Base-by-base conservation (phyloP, 2,888 invertebrate genomes). In the Dysmachus trigonus region DNA sequence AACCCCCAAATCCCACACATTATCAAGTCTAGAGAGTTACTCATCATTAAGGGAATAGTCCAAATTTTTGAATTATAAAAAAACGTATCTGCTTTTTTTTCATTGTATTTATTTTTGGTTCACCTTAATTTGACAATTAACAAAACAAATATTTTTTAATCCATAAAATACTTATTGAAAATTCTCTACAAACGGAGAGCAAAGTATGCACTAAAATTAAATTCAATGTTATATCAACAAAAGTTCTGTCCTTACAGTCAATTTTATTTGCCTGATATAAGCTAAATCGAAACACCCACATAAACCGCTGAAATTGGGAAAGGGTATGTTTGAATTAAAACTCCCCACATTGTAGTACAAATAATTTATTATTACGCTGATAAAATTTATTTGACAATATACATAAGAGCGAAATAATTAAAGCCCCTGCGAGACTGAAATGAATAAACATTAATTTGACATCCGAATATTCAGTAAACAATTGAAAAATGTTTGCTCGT, bases 301-400 rank as follows among this genome's bases (percentile, higher is more conserved):
- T 7, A 6, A 53, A 53, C n/a, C 53, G 27, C 62, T 18, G 62
- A 18, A 62, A 62, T 41, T 27, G 62, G 27, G 10, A 62, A 8
- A 3, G 62, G 22, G 35, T 13, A 38, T 10, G 13, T 62, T 27
- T 62, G 27, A 62, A 62, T 62, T 5, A 53, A 53, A 53, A 8
- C 5, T 3, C 53, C 53, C 8, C 1, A 62, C 38, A 76, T 35
- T 76, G 76, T 76, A 76, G 38, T 76, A 76, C 76, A 76, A 76
- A 76, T 76, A 76, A 76, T 76, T 41, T 76, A 76, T 76, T 62
- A 62, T 62, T 62, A 62, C 62, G 27, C 3, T 62, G 62, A 62
- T 62, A 62, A 76, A 74, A 7, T 76, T 76, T 76, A 38, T 76
- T 76, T 76, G 76, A 76, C 76, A 76, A 76, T 76, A 35, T 76